Evolutionary conservation across 2,888 invertebrate genomes (phyloP).

Genomic region (Campoplex capitator): DNA sequence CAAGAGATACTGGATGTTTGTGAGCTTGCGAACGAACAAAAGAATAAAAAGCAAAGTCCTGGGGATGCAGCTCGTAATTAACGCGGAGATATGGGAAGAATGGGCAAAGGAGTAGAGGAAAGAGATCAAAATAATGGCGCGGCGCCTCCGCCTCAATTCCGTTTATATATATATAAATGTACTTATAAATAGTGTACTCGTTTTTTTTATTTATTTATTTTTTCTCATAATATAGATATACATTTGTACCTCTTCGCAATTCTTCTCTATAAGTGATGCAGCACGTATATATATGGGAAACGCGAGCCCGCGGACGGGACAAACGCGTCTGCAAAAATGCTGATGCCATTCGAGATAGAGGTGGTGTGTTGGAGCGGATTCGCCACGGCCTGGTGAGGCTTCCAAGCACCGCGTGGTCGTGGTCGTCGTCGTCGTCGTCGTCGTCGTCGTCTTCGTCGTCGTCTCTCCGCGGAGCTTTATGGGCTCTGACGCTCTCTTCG

Average conservation of each 20-base stretch:
- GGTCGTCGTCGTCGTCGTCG: conserved; percentile 47
- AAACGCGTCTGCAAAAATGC: conserved; percentile 77
- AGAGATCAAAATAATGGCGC: conserved; percentile 62
- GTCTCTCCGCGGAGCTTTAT: conserved; percentile 63
- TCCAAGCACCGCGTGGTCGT: conserved; percentile 54
- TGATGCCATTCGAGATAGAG: conserved; percentile 77
- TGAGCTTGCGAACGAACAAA: conserved; percentile 9
- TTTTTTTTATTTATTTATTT: conserved; percentile 46
- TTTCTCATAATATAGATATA: conserved; percentile 39
- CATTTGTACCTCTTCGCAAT: conserved; percentile 21
- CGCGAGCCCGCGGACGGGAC: conserved; percentile 66
- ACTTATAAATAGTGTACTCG: conserved; percentile 8
- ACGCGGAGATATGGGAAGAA: conserved; percentile 67
- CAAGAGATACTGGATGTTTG: neutral
- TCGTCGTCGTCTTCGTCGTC: conserved; percentile 57
- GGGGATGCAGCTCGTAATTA: conserved; percentile 73
- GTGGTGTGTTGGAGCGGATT: conserved; percentile 72
- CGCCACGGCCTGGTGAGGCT: conserved; percentile 71
- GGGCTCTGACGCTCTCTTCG: conserved; percentile 43
- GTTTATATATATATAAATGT: neutral
- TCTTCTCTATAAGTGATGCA: conserved; percentile 50
- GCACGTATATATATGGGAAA: conserved; percentile 70
- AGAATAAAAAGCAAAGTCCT: conserved; percentile 10
- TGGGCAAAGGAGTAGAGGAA: conserved; percentile 42
- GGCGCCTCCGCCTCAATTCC: conserved; percentile 57